phyloP scores from a whole-genome alignment of 2,113 vertebrate species.

The Propithecus coquereli region DNA sequence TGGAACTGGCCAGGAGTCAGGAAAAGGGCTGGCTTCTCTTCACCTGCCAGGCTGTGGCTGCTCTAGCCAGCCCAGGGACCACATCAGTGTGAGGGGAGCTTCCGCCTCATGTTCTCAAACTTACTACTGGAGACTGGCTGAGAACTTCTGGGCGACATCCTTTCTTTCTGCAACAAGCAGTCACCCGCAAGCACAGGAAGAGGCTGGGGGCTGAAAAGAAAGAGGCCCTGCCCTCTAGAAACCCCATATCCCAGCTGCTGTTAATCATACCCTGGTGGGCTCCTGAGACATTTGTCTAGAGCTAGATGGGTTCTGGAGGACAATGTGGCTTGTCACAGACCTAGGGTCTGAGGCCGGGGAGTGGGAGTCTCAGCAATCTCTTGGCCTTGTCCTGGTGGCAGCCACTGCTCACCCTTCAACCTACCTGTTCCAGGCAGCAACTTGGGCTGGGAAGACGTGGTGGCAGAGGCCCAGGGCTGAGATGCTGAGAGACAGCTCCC shows the following conservation, averaged over 20 bases:
- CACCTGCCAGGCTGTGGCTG: background rate
- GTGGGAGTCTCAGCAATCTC: background rate
- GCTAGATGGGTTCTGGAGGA: background rate
- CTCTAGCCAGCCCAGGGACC: background rate
- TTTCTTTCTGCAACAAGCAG: background rate
- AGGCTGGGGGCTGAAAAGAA: background rate
- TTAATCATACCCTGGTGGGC: background rate
- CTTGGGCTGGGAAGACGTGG: background rate
- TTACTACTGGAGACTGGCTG: background rate
- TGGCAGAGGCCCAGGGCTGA: background rate
- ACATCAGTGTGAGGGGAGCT: background rate
- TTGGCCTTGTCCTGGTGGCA: background rate
- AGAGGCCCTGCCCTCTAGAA: background rate
- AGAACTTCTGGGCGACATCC: background rate
- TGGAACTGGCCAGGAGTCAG: background rate
- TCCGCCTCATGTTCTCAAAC: background rate
- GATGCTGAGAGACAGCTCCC: background rate
- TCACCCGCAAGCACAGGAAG: background rate
- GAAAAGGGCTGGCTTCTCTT: background rate
- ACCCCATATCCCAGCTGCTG: background rate
- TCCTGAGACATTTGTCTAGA: background rate
- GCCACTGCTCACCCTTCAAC: background rate
- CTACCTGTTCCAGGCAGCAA: background rate
- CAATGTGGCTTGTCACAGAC: background rate
- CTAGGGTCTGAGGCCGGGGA: background rate